Evolutionary conservation across 2,113 vertebrate species (phyloP).

Genomic region (Mellivora capensis): DNA sequence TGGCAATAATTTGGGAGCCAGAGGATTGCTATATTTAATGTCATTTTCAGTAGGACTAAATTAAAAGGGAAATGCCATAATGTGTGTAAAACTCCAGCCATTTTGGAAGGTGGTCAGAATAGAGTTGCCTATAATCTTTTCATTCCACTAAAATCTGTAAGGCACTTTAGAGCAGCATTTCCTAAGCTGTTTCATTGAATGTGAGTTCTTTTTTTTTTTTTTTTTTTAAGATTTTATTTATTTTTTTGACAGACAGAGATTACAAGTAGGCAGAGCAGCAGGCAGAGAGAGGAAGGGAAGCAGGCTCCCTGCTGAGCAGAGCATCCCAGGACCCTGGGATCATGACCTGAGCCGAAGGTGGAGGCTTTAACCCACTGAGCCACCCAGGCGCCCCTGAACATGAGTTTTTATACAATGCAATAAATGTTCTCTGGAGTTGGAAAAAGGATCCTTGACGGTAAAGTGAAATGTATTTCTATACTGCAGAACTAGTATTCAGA

Average conservation of each 20-base stretch:
- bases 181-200: not conserved
- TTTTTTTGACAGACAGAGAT: too few relatives aligned
- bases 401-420: not conserved
- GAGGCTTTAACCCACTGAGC: too few relatives aligned
- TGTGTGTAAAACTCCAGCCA: conserved; percentile 21
- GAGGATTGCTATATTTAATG: conserved; percentile 38
- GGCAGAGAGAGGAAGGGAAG: too few relatives aligned
- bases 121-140: conserved; percentile 8
- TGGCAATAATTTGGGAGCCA: conserved; percentile 38
- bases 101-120: conserved; percentile 18
- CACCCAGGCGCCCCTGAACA: not conserved
- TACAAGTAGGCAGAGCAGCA: too few relatives aligned
- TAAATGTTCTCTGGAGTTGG: not conserved
- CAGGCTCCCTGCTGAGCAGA: too few relatives aligned
- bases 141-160: not conserved
- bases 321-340: too few relatives aligned
- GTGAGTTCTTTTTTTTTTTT: not conserved
- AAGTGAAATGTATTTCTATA: conserved; percentile 34
- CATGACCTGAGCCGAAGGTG: too few relatives aligned
- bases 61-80: conserved; percentile 33
- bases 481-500: conserved; percentile 16
- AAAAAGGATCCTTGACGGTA: not conserved
- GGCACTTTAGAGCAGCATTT: not conserved
- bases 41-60: conserved; percentile 40
- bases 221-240: too few relatives aligned